phyloP scores from a whole-genome alignment of 2,113 vertebrate genomes.

The Calidris pygmaea region DNA sequence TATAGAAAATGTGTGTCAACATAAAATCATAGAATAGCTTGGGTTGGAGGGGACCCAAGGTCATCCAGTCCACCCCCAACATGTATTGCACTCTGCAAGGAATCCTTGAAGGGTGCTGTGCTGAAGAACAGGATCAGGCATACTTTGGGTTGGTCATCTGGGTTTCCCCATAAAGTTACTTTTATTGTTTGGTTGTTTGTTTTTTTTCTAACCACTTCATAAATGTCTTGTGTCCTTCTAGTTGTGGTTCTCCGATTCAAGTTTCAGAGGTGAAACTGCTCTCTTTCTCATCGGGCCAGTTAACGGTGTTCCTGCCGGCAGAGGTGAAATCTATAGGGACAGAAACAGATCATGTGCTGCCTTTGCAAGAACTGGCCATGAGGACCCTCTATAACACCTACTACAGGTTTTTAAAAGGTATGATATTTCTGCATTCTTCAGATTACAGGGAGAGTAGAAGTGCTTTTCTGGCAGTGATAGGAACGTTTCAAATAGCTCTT shows the following conservation, averaged over 20 bases:
- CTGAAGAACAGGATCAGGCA: neutral
- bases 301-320: slow-evolving; percentile 84
- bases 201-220: slow-evolving; percentile 5
- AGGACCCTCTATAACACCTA: slow-evolving; percentile 81
- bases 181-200: neutral
- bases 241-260: slow-evolving; percentile 86
- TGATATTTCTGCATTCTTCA: neutral
- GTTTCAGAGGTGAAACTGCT: slow-evolving; percentile 77
- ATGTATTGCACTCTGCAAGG: neutral
- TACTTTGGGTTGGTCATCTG: neutral
- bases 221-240: slow-evolving; percentile 66
- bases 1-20: neutral
- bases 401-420: slow-evolving; percentile 78
- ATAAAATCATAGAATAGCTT: neutral
- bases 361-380: slow-evolving; percentile 92
- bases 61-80: neutral
- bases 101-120: neutral
- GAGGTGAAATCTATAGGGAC: slow-evolving; percentile 91
- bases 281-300: slow-evolving; percentile 78
- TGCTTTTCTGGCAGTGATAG: neutral
- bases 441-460: neutral
- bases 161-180: neutral
- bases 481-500: neutral
- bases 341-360: slow-evolving; percentile 82
- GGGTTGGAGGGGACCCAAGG: neutral